Evolutionary conservation across 1,140 invertebrate genomes (phyloP).

Genomic region (Drosophila funebris): DNA sequence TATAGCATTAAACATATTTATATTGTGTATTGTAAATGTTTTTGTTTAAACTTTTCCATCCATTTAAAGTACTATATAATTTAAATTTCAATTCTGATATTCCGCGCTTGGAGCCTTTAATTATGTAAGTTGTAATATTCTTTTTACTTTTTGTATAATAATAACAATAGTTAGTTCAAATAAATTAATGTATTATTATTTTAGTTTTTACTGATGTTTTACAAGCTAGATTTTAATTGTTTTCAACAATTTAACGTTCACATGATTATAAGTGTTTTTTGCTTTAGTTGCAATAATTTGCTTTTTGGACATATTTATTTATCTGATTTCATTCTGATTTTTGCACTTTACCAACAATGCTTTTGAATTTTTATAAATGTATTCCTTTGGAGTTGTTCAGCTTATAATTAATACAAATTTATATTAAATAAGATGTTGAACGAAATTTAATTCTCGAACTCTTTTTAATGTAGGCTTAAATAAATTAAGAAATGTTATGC

Average conservation of each 20-base stretch:
- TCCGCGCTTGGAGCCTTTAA: conserved; percentile 20
- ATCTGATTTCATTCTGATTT: conserved; percentile 30
- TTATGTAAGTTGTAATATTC: conserved; percentile 42
- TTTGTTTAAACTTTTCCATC: conserved; percentile 39
- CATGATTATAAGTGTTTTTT: conserved; percentile 69
- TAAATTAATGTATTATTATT: conserved; percentile 59
- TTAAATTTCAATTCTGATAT: conserved; percentile 31
- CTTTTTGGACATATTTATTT: conserved; percentile 67
- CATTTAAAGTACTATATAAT: conserved; percentile 38
- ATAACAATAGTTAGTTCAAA: conserved; percentile 73
- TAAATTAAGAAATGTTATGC: conserved; percentile 9
- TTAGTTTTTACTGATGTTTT: conserved; percentile 61
- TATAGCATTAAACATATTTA: conserved; percentile 43
- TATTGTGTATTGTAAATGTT: conserved; percentile 43
- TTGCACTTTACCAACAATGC: conserved; percentile 33
- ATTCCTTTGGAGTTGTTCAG: conserved; percentile 19
- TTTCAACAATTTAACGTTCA: conserved; percentile 77
- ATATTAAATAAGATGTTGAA: conserved; percentile 5
- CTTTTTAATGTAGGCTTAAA: background rate
- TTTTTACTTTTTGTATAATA: conserved; percentile 60
- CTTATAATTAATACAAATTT: conserved; percentile 5
- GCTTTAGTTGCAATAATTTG: conserved; percentile 35
- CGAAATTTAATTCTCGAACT: background rate
- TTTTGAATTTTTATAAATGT: conserved; percentile 12
- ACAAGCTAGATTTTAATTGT: conserved; percentile 74